These are phyloP conservation scores for Anolis apletophallus DNA, from an alignment of 2,797 vertebrate species.

Conservation along the genomic window DNA sequence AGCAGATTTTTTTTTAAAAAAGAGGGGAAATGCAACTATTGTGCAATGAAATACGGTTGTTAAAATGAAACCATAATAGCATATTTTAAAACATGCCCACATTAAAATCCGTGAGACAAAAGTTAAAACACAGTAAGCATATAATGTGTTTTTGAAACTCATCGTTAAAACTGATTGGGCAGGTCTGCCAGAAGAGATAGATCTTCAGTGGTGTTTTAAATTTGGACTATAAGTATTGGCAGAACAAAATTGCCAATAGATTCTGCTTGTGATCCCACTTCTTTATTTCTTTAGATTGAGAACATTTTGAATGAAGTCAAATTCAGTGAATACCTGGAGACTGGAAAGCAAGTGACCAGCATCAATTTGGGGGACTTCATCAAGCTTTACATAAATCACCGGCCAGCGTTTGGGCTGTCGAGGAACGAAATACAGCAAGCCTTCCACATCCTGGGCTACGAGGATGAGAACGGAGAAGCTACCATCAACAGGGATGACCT, in stretches of 20 bases:
- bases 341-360: constrained; percentile 83
- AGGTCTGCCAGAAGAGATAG: no score
- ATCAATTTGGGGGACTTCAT: constrained; percentile 90
- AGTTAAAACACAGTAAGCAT: no score
- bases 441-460: constrained; percentile 83
- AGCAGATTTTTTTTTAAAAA: no score
- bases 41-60: no score
- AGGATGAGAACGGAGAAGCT: constrained; percentile 69
- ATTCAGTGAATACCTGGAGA: constrained; percentile 88
- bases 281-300: constrained; percentile 82
- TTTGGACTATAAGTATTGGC: no score
- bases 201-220: no score
- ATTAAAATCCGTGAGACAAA: no score
- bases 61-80: no score
- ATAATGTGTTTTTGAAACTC: no score
- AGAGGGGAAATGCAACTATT: no score
- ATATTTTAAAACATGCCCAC: no score
- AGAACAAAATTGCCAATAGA: neutral
- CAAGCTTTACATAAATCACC: constrained; percentile 92
- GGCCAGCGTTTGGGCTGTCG: constrained; percentile 84
- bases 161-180: no score
- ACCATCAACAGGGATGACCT: constrained; percentile 82
- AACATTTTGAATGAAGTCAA: constrained; percentile 93
- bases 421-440: constrained; percentile 74
- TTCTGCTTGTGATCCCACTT: neutral